A percentile compares a stretch with the other conserved stretches of the same genome.
Conservation (phyloP, 2,113 vertebrate genomes). For the Brachypteracias leptosomus region DNA sequence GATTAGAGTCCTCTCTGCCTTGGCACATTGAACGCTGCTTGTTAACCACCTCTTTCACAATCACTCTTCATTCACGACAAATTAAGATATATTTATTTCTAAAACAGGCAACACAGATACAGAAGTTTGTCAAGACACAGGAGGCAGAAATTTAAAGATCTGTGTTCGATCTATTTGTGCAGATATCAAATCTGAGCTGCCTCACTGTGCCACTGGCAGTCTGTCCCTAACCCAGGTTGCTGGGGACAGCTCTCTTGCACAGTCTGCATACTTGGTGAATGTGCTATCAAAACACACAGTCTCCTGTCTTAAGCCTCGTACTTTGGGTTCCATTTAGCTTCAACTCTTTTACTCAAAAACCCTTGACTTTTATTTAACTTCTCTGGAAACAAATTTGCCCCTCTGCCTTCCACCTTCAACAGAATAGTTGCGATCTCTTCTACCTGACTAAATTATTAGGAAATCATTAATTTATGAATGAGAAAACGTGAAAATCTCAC, state of each 20-base stretch:
- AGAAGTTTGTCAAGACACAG: neutral
- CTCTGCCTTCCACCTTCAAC: neutral
- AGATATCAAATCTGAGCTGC: neutral
- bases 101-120: neutral
- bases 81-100: neutral
- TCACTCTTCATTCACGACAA: neutral
- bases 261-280: neutral
- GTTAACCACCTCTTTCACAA: neutral
- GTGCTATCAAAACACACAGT: neutral
- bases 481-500: neutral
- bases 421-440: neutral
- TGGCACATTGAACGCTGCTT: neutral
- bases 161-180: neutral
- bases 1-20: neutral
- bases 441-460: neutral
- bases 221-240: neutral
- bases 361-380: neutral
- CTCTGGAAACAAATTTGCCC: neutral
- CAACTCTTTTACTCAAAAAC: neutral
- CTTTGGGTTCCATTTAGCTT: neutral
- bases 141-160: neutral
- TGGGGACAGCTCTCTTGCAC: neutral
- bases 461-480: neutral
- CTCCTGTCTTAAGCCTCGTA: neutral
- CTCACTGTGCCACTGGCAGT: fast-evolving